Evolutionary conservation across 2,113 vertebrate species (phyloP).

Genomic region (Illadopsis cleaveri): DNA sequence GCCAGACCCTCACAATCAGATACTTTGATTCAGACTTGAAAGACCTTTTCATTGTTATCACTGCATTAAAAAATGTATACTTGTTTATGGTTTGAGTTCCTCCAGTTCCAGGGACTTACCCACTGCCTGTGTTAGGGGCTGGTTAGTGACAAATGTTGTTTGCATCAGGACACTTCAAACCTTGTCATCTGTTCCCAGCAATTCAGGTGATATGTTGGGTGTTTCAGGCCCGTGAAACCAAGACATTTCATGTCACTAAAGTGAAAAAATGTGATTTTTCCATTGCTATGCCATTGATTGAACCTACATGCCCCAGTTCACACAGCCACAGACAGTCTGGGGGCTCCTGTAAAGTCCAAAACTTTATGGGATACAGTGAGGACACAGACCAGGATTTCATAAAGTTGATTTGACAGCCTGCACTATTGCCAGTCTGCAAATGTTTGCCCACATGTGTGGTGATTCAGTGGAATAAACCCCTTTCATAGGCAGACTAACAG

Average conservation of each 20-base stretch:
- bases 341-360: neutral
- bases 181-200: neutral
- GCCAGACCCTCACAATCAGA: neutral
- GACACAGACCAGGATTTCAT: neutral
- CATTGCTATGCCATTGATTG: neutral
- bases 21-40: neutral
- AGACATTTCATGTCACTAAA: neutral
- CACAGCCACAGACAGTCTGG: rapidly evolving
- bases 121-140: neutral
- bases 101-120: neutral
- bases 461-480: neutral
- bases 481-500: neutral
- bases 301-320: rapidly evolving
- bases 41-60: neutral
- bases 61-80: rapidly evolving
- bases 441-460: neutral
- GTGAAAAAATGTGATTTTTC: neutral
- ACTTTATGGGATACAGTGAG: neutral
- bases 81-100: neutral
- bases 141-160: neutral
- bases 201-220: neutral
- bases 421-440: neutral
- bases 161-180: neutral
- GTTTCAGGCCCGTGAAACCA: neutral
- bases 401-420: neutral